Conservation (phyloP, 2,113 vertebrate species). For the Gallinago jamesoni region DNA sequence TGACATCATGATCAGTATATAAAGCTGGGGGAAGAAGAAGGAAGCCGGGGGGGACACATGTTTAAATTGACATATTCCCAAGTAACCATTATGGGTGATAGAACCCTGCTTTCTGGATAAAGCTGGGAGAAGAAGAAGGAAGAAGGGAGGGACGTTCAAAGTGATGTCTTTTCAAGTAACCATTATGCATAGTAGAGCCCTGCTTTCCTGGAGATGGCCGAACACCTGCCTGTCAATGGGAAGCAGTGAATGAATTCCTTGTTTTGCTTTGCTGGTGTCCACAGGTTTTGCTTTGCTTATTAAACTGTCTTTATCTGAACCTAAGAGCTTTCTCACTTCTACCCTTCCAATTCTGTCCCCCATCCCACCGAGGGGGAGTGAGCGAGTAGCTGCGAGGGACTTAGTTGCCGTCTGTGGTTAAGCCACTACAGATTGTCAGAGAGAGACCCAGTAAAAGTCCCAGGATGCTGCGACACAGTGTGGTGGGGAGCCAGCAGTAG, state of each 20-base stretch:
- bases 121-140: background rate
- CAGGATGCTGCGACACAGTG: background rate
- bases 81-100: rapidly evolving
- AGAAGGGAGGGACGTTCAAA: background rate
- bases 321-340: background rate
- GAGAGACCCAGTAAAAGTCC: background rate
- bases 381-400: rapidly evolving
- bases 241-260: background rate
- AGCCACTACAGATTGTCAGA: background rate
- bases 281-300: background rate
- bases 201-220: background rate
- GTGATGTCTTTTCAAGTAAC: background rate
- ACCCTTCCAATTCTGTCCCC: background rate
- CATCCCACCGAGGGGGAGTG: rapidly evolving
- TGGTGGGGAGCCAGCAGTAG: background rate
- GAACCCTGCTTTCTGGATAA: background rate
- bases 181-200: rapidly evolving
- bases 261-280: rapidly evolving
- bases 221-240: background rate
- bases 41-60: too few species aligned
- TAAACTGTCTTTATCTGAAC: background rate
- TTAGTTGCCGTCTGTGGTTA: background rate
- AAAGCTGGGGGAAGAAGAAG: background rate
- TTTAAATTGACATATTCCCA: background rate
- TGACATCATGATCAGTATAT: too few species aligned